phyloP scores from a whole-genome alignment of 2,797 vertebrate species.

The Syngnathus rostellatus region DNA sequence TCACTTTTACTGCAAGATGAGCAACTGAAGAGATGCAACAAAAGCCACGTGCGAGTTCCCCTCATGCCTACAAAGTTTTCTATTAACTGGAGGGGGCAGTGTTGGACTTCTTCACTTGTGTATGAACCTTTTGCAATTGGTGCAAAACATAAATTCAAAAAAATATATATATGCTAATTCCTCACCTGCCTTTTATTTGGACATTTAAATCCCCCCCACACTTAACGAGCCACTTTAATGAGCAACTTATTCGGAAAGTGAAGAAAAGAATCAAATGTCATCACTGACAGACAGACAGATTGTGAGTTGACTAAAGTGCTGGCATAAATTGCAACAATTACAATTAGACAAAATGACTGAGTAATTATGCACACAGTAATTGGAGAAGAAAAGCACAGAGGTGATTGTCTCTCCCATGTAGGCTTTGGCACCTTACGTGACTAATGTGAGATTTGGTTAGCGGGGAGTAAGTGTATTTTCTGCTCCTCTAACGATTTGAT shows the following conservation, averaged over 20 bases:
- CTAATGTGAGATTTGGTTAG: no score
- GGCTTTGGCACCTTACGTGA: not conserved
- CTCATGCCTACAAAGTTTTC: not conserved
- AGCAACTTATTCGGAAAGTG: slow-evolving; percentile 31
- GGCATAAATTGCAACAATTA: slow-evolving; percentile 30
- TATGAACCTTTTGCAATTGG: no score
- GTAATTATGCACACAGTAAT: slow-evolving; percentile 4
- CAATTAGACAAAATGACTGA: slow-evolving; percentile 24
- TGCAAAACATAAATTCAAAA: slow-evolving; percentile 2
- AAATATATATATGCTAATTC: slow-evolving; percentile 11
- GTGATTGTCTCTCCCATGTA: not conserved
- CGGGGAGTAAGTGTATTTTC: slow-evolving; percentile 12
- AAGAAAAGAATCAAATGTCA: slow-evolving; percentile 31
- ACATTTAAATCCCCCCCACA: slow-evolving; percentile 23
- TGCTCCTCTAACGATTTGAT: slow-evolving; percentile 39
- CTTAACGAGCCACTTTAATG: slow-evolving; percentile 33
- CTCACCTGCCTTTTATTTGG: slow-evolving; percentile 21
- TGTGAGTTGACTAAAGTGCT: slow-evolving; percentile 13
- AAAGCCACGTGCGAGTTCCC: not conserved
- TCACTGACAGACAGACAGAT: slow-evolving; percentile 21
- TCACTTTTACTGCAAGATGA: not conserved
- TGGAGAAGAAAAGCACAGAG: no score
- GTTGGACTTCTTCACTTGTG: slow-evolving; percentile 20
- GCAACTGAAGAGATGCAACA: not conserved
- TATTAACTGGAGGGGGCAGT: slow-evolving; percentile 48